Conservation (phyloP, 2,888 invertebrate genomes). For the Lissonota sp. region DNA sequence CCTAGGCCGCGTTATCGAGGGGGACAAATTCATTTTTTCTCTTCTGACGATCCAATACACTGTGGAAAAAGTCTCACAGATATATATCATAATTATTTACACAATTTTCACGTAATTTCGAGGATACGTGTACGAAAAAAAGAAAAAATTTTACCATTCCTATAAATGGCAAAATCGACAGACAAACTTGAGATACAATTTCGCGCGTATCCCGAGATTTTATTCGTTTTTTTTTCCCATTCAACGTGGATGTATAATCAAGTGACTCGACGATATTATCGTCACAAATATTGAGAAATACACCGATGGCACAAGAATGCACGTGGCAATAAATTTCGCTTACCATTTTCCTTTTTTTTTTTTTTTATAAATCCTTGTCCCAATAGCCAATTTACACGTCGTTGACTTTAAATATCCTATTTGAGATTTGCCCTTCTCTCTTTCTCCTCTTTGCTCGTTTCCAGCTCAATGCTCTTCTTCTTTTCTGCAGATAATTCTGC, state of each 20-base stretch:
- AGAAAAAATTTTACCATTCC: no score
- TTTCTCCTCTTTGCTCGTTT: neutral
- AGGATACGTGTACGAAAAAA: no score
- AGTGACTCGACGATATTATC: slow-evolving; percentile 24
- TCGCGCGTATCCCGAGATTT: no score
- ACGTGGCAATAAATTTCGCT: slow-evolving; percentile 31
- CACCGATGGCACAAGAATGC: slow-evolving; percentile 48
- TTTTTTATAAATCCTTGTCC: neutral
- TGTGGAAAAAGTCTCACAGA: slow-evolving; percentile 3
- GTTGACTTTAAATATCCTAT: slow-evolving; percentile 23
- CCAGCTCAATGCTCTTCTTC: neutral
- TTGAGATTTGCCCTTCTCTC: slow-evolving; percentile 24
- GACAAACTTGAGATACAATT: neutral
- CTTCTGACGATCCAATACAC: neutral
- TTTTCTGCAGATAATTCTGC: no score
- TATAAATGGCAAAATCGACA: neutral
- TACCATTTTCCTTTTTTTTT: slow-evolving; percentile 4
- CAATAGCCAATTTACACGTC: slow-evolving; percentile 39
- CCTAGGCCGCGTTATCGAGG: slow-evolving; percentile 42
- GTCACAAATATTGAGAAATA: slow-evolving; percentile 42
- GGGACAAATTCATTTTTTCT: neutral
- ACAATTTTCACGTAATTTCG: no score
- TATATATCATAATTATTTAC: no score
- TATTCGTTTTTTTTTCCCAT: neutral
- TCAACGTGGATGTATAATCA: neutral